Conservation (phyloP, 2,888 invertebrate genomes). For the Plebejus argus region DNA sequence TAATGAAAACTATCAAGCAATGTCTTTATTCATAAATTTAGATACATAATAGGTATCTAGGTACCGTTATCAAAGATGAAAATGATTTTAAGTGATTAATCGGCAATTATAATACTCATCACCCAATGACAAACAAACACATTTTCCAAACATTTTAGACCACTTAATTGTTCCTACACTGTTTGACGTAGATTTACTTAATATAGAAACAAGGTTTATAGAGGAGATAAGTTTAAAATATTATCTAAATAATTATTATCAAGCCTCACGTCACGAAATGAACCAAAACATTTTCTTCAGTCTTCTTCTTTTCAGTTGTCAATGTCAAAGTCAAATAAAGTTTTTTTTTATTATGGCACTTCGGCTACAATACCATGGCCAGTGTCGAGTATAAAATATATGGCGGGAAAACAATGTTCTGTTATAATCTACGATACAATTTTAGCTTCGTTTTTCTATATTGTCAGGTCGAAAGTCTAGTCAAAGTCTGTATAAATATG, state of each 20-base stretch:
- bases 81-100: neutral
- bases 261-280: neutral
- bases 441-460: too few species aligned
- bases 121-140: neutral
- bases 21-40: neutral
- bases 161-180: neutral
- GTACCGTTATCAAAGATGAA: neutral
- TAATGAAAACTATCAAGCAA: neutral
- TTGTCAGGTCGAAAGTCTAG: too few species aligned
- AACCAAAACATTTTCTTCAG: neutral
- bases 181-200: neutral
- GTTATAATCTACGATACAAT: too few species aligned
- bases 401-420: too few species aligned
- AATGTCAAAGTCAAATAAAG: neutral
- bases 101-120: neutral
- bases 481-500: too few species aligned
- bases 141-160: neutral
- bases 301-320: neutral
- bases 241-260: neutral
- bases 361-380: too few species aligned
- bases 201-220: too few species aligned
- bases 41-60: neutral
- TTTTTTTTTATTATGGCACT: too few species aligned
- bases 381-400: too few species aligned
- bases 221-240: neutral